A percentile compares a stretch with the other conserved stretches of the same genome.
phyloP scores from a whole-genome alignment of 2,888 invertebrate species.

The Archaeoteleia sp. region DNA sequence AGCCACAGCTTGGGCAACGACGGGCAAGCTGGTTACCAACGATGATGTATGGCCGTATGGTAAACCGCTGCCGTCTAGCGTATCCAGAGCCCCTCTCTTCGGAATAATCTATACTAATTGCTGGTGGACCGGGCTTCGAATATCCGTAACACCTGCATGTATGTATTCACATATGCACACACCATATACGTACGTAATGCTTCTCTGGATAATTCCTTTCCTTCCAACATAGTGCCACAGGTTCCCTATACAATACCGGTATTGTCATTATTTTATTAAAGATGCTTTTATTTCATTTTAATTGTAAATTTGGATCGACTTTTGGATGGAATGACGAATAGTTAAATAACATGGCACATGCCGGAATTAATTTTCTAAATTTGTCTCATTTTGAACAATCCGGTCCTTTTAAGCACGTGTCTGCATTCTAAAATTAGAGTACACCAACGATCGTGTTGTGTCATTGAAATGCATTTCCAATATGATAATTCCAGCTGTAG shows the following conservation, averaged over 20 bases:
- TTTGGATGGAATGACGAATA: too few species aligned
- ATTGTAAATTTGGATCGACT: too few species aligned
- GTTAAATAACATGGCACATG: too few species aligned
- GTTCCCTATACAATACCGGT: not conserved
- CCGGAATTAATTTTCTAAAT: too few species aligned
- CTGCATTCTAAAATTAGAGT: too few species aligned
- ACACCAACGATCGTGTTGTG: constrained; percentile 1
- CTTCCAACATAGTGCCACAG: constrained; percentile 9
- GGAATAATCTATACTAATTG: constrained; percentile 61
- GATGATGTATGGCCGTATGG: constrained; percentile 69
- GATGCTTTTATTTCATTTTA: too few species aligned
- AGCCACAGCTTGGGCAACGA: constrained; percentile 47
- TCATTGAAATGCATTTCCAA: not conserved
- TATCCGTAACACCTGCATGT: constrained; percentile 48
- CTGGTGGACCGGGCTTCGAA: constrained; percentile 48
- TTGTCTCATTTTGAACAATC: too few species aligned
- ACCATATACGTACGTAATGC: constrained; percentile 11
- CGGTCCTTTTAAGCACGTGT: too few species aligned
- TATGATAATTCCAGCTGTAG: not conserved
- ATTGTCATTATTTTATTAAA: constrained; percentile 38
- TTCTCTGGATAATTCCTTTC: constrained; percentile 27
- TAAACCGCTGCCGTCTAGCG: constrained; percentile 65
- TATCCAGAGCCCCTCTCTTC: constrained; percentile 48
- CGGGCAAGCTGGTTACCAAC: constrained; percentile 50
- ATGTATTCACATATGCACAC: constrained; percentile 24